A percentile compares a stretch with the other conserved stretches of the same genome.
These are phyloP conservation scores for Gobio gobio DNA, from an alignment of 2,113 vertebrate genomes.

Conservation along the genomic window DNA sequence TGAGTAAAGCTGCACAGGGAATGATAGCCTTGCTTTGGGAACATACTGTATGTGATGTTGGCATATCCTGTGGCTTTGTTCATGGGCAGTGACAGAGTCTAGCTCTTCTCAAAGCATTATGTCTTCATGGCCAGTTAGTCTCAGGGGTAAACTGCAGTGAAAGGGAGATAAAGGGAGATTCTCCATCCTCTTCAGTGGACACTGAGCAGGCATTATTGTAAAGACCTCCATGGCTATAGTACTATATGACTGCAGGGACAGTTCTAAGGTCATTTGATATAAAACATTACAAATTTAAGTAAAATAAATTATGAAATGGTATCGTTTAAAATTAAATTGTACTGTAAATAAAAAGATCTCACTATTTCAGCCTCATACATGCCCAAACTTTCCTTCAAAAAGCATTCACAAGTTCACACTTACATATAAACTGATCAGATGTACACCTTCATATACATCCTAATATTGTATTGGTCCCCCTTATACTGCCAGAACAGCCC, in stretches of 20 bases:
- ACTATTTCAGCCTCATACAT: background rate
- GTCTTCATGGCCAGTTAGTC: constrained; percentile 35
- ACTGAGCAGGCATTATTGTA: constrained; percentile 16
- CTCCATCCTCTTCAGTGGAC: background rate
- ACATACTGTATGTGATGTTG: constrained; percentile 29
- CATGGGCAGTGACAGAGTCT: constrained; percentile 44
- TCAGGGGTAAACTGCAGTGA: constrained; percentile 26
- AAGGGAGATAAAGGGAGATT: constrained; percentile 7
- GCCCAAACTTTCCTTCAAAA: background rate
- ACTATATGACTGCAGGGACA: background rate
- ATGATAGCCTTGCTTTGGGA: constrained; percentile 14
- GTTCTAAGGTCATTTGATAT: background rate
- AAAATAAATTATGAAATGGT: background rate
- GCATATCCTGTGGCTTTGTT: constrained; percentile 30
- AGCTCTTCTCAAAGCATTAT: constrained; percentile 43
- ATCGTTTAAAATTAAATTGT: background rate
- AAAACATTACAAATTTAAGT: no score
- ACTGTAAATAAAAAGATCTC: background rate
- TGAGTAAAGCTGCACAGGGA: background rate
- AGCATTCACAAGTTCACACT: no score
- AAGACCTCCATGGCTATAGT: background rate
- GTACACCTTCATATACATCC: no score
- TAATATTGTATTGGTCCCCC: no score
- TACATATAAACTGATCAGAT: no score
- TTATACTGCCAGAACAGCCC: no score